Percentiles rank a stretch among this genome's conserved stretches.
These are phyloP conservation scores for Cololabis saira DNA, from an alignment of 2,113 vertebrate genomes.

Conservation along the genomic window DNA sequence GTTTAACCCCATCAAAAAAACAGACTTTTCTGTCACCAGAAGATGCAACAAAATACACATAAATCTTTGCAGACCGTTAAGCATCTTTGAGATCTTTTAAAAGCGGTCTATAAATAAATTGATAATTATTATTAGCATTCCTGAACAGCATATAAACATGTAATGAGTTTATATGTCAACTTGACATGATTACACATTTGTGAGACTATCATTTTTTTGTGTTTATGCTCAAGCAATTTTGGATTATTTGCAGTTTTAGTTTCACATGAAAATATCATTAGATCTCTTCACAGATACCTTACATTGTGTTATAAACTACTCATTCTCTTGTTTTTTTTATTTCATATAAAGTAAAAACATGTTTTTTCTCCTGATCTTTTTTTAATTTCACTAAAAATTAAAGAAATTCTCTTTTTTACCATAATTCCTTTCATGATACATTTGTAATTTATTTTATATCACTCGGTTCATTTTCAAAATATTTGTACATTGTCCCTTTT, in stretches of 20 bases:
- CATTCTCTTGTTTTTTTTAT: no score
- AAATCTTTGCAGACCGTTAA: neutral
- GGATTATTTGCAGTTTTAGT: neutral
- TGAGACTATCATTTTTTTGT: neutral
- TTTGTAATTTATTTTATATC: no score
- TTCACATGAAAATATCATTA: neutral
- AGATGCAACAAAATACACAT: neutral
- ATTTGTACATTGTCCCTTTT: no score
- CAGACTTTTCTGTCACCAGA: neutral
- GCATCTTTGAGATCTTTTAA: no score
- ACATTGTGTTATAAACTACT: neutral
- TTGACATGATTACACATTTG: neutral
- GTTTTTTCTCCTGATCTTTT: no score
- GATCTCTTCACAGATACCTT: neutral
- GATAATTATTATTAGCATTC: conserved; percentile 5
- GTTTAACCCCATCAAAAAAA: neutral
- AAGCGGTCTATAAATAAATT: no score
- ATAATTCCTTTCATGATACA: no score
- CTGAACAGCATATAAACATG: neutral
- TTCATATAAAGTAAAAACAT: no score
- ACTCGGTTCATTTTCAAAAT: no score
- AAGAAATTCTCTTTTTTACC: no score
- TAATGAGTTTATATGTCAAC: neutral
- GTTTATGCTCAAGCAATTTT: neutral
- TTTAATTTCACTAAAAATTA: no score